A percentile compares a stretch with the other conserved stretches of the same genome.
These are phyloP conservation scores for Acrocephalus scirpaceus DNA, from an alignment of 2,797 vertebrate genomes.

Conservation along the genomic window DNA sequence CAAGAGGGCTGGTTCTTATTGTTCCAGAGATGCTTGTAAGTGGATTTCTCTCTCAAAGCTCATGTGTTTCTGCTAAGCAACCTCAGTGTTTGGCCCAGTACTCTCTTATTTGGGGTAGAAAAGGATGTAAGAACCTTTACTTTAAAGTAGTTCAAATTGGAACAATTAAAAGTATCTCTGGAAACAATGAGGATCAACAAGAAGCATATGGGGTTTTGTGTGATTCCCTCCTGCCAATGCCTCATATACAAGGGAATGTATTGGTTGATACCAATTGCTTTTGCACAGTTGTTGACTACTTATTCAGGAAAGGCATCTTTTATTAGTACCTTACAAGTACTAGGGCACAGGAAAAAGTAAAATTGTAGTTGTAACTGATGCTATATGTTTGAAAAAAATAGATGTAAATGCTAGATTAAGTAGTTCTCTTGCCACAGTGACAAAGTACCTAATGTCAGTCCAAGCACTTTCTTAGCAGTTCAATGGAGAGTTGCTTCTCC, in stretches of 20 bases:
- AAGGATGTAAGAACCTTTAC: not conserved
- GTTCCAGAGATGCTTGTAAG: not conserved
- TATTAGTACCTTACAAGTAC: not conserved
- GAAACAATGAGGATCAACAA: not conserved
- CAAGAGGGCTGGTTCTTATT: not conserved
- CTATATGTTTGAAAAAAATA: not conserved
- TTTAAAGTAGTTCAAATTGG: not conserved
- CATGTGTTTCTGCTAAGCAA: not conserved
- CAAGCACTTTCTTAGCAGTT: slow-evolving; percentile 1
- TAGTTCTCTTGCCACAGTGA: not conserved
- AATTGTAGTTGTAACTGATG: not conserved
- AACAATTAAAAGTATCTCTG: not conserved
- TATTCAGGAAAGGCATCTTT: not conserved
- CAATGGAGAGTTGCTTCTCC: slow-evolving; percentile 25
- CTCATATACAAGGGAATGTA: not conserved
- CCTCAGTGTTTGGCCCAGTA: not conserved
- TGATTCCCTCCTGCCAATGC: not conserved
- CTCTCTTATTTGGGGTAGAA: not conserved
- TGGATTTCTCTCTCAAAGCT: not conserved
- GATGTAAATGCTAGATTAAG: not conserved
- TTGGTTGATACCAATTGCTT: not conserved
- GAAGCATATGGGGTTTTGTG: not conserved
- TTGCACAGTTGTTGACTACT: not conserved
- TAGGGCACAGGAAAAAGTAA: not conserved
- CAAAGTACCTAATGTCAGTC: not conserved